Evolutionary conservation across 2,113 vertebrate species (phyloP).

Genomic region (Notothenia coriiceps): DNA sequence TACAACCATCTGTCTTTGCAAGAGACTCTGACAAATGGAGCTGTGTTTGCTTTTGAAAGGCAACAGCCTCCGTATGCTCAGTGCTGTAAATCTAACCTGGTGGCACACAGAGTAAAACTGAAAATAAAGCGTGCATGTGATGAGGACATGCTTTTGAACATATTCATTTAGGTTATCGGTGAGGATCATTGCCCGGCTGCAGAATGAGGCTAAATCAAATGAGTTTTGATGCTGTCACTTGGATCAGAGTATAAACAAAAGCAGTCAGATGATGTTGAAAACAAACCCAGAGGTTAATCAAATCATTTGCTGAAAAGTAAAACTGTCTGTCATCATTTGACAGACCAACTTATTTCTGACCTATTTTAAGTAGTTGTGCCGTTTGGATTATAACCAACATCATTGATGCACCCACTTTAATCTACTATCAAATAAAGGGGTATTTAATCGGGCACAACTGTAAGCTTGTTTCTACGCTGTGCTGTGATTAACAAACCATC

Average conservation of each 20-base stretch:
- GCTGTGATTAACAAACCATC: background rate
- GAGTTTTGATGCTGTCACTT: background rate
- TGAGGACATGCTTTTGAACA: constrained; percentile 19
- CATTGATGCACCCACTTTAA: background rate
- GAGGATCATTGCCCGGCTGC: background rate
- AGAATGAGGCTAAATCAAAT: background rate
- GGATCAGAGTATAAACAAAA: background rate
- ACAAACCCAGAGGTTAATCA: background rate
- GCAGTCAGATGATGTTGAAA: constrained; percentile 1
- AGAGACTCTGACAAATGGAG: constrained; percentile 28
- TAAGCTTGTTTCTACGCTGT: background rate
- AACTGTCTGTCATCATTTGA: background rate
- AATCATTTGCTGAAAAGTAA: background rate
- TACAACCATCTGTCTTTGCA: constrained; percentile 54
- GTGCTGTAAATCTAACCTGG: constrained; percentile 41
- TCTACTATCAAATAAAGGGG: background rate
- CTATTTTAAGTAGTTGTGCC: background rate
- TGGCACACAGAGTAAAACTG: constrained; percentile 26
- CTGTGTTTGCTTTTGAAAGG: constrained; percentile 50
- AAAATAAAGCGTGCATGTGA: constrained; percentile 15
- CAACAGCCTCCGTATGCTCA: constrained; percentile 36
- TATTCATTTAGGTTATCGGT: background rate
- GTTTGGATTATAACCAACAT: background rate
- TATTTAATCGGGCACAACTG: background rate
- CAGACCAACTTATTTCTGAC: background rate